Conservation (phyloP, 2,113 vertebrate species). For the Chauna torquata region DNA sequence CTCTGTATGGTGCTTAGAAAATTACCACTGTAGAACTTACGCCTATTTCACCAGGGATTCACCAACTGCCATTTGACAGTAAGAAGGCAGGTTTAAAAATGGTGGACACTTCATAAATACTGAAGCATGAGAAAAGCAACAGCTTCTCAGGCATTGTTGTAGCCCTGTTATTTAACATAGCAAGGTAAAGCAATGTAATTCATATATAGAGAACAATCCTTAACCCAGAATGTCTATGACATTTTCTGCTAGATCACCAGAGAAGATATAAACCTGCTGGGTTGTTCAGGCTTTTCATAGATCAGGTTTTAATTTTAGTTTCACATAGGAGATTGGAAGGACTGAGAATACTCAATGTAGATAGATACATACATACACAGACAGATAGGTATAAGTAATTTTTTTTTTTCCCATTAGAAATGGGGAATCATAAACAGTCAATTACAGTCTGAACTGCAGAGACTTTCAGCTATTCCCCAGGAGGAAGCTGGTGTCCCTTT, state of each 20-base stretch:
- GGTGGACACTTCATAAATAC: background rate
- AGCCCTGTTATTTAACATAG: background rate
- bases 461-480: background rate
- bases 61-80: background rate
- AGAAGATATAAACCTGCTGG: background rate
- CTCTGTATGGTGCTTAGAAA: background rate
- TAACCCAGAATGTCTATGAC: background rate
- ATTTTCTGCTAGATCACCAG: background rate
- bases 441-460: background rate
- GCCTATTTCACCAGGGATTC: background rate
- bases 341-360: background rate
- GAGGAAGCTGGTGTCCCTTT: background rate
- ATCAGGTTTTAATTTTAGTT: background rate
- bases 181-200: background rate
- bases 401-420: background rate
- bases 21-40: background rate
- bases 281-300: background rate
- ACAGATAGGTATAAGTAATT: background rate
- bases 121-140: background rate
- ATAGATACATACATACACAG: background rate
- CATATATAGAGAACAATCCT: background rate
- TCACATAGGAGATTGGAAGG: background rate
- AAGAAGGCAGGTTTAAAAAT: background rate
- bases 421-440: accelerated
- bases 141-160: background rate